Percentiles rank a stretch among this genome's conserved stretches.
These are phyloP conservation scores for Bombus sibiricus DNA, from an alignment of 1,140 invertebrate species.

Conservation along the genomic window DNA sequence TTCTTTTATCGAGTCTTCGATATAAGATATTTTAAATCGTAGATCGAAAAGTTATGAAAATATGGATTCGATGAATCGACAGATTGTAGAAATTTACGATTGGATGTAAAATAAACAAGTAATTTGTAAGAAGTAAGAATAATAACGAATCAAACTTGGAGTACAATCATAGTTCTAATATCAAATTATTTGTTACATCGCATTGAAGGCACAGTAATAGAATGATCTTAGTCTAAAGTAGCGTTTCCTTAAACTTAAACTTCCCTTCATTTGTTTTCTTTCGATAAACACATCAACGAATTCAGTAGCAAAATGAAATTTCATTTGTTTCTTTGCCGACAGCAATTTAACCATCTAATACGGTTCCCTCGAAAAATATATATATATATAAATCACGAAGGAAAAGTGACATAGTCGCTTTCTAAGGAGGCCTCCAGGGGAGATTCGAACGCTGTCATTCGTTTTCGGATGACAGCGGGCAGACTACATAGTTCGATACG, in stretches of 20 bases:
- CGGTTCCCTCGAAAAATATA: constrained; percentile 4
- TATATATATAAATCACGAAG: constrained; percentile 50
- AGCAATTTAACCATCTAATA: background rate
- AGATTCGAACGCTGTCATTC: constrained; percentile 63
- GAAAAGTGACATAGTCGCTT: constrained; percentile 65
- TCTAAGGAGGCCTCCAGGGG: constrained; percentile 33
- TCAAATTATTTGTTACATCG: background rate
- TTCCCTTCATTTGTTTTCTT: too few species aligned
- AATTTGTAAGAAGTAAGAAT: too few species aligned
- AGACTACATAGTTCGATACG: constrained; percentile 66
- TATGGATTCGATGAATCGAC: too few species aligned
- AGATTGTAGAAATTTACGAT: too few species aligned
- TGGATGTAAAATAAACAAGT: too few species aligned
- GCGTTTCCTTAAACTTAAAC: background rate
- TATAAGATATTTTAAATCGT: background rate
- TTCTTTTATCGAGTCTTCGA: background rate
- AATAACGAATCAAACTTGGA: too few species aligned
- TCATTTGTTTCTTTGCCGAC: too few species aligned
- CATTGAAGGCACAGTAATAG: background rate
- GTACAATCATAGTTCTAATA: too few species aligned
- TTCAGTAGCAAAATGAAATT: background rate
- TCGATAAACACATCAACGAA: background rate
- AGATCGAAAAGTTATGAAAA: background rate
- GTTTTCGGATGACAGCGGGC: constrained; percentile 70
- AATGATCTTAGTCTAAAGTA: background rate